Conservation (phyloP, 1,140 invertebrate species). For the Caenorhabditis brenneri region DNA sequence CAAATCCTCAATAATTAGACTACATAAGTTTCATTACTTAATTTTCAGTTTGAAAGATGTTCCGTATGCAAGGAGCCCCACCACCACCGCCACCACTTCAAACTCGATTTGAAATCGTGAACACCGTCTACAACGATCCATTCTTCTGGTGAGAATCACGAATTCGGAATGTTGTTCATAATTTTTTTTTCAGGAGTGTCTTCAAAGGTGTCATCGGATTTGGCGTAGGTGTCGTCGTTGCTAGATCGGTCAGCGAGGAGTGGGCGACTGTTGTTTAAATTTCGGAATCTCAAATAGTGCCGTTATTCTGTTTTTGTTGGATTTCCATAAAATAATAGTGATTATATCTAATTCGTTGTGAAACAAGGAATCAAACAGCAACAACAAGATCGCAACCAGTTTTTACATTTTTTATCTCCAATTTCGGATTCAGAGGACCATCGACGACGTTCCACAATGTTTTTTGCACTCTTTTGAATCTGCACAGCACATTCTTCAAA, state of each 20-base stretch:
- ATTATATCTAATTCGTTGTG: not conserved
- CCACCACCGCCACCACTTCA: conserved; percentile 29
- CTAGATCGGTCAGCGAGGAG: conserved; percentile 50
- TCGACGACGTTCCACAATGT: not conserved
- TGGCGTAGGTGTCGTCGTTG: conserved; percentile 45
- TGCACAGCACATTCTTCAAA: conserved; percentile 4
- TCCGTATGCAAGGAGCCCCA: conserved; percentile 48
- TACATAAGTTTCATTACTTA: too few species aligned
- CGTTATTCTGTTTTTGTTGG: conserved; percentile 22
- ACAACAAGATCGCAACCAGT: conserved; percentile 30
- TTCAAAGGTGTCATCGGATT: conserved; percentile 51
- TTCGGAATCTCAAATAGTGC: not conserved
- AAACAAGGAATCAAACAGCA: not conserved
- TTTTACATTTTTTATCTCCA: conserved; percentile 41
- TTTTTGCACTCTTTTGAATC: conserved; percentile 7
- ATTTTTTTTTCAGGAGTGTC: conserved; percentile 46
- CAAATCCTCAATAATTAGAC: not conserved
- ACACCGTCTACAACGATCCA: conserved; percentile 53
- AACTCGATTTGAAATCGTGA: conserved; percentile 46
- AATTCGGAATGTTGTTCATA: not conserved
- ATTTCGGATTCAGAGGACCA: conserved; percentile 25
- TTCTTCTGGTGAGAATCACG: conserved; percentile 45
- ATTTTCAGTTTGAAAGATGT: conserved; percentile 18
- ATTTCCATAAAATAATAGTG: not conserved
- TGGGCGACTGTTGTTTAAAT: conserved; percentile 43